These are phyloP conservation scores for Lydus trimaculatus DNA, from an alignment of 2,888 invertebrate species.

Conservation along the genomic window DNA sequence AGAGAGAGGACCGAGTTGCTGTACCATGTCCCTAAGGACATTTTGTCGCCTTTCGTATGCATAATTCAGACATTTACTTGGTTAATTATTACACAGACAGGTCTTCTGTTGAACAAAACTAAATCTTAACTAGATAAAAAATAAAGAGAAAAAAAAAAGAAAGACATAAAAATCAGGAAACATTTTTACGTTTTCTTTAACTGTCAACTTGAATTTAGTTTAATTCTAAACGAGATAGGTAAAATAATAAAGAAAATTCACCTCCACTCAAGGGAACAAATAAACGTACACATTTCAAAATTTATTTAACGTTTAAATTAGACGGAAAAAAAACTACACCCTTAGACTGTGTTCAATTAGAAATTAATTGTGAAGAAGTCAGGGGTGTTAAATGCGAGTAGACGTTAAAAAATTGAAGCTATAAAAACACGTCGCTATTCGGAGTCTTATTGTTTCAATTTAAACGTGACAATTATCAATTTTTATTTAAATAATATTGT, in stretches of 20 bases:
- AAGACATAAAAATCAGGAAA: conserved; percentile 1
- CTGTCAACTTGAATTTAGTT: conserved; percentile 10
- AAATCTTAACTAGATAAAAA: conserved; percentile 34
- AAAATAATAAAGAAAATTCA: background rate
- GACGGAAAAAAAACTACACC: conserved; percentile 3
- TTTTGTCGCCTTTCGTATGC: conserved; percentile 37
- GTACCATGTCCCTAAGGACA: conserved; percentile 35
- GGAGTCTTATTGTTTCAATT: conserved; percentile 4
- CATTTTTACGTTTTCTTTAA: conserved; percentile 8
- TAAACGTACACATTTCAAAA: conserved; percentile 2
- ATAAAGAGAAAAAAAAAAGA: background rate
- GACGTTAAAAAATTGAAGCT: conserved; percentile 19
- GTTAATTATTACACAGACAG: conserved; percentile 37
- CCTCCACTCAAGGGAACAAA: background rate
- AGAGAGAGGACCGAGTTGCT: conserved; percentile 35
- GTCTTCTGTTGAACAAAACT: conserved; percentile 31
- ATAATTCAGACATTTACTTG: conserved; percentile 34
- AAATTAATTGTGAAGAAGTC: conserved; percentile 18
- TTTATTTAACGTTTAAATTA: background rate
- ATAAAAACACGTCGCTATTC: conserved; percentile 16
- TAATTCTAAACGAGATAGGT: background rate
- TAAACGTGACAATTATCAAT: background rate
- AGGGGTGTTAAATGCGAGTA: conserved; percentile 9
- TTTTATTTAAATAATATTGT: background rate
- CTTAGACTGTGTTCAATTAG: conserved; percentile 12